A percentile compares a stretch with the other conserved stretches of the same genome.
These are phyloP conservation scores for Geothlypis trichas DNA, from an alignment of 2,113 vertebrate genomes.

Conservation along the genomic window DNA sequence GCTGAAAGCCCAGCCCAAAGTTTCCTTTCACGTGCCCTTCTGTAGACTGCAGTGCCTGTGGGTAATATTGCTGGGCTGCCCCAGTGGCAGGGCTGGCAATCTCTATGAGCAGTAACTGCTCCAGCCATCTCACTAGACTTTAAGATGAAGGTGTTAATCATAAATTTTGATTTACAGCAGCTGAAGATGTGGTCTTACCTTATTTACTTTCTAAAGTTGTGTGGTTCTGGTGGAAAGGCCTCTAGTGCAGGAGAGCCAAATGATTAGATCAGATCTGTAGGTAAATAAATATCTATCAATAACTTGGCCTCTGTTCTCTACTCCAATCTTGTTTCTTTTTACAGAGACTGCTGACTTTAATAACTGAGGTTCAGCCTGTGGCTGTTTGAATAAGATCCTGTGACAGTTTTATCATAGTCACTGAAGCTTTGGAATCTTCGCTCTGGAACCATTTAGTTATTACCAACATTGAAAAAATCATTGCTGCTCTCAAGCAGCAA, in stretches of 20 bases:
- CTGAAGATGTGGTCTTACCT: not conserved
- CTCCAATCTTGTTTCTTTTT: not conserved
- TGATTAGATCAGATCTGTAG: not conserved
- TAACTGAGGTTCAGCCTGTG: not conserved
- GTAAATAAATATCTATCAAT: slow-evolving; percentile 20
- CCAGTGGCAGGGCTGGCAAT: not conserved
- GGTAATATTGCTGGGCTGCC: not conserved
- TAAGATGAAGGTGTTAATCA: not conserved
- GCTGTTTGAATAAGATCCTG: not conserved
- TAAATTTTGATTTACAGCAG: not conserved
- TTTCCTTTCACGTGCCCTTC: not conserved
- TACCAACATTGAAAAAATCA: not conserved
- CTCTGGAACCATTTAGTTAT: not conserved
- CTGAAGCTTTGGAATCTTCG: not conserved
- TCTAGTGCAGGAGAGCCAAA: not conserved
- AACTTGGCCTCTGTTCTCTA: not conserved
- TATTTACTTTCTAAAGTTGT: not conserved
- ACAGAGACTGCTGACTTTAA: not conserved
- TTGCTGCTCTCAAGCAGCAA: not conserved
- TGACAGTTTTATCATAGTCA: not conserved
- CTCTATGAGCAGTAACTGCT: not conserved
- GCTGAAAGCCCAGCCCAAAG: not conserved
- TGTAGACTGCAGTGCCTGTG: not conserved
- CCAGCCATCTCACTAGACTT: not conserved
- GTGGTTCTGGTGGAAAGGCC: not conserved